Evolutionary conservation across 2,888 invertebrate genomes (phyloP).

Genomic region (Ochropleura leucogaster): DNA sequence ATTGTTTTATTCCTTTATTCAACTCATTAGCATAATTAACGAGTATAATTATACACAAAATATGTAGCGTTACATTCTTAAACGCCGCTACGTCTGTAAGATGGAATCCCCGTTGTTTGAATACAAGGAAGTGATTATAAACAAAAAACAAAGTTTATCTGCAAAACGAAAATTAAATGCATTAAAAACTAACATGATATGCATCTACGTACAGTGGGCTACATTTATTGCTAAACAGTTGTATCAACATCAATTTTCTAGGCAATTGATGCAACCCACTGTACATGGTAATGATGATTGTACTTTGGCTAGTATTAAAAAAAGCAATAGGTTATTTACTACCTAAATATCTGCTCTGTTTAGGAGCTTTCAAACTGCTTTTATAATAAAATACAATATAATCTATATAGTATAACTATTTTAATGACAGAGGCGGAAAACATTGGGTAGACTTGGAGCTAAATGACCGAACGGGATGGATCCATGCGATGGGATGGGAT

Average conservation of each 20-base stretch:
- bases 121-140: constrained; percentile 27
- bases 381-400: too few relatives aligned
- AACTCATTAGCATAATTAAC: neutral
- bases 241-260: too few relatives aligned
- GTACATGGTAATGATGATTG: constrained; percentile 1
- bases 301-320: neutral
- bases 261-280: neutral
- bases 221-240: too few relatives aligned
- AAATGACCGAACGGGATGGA: too few relatives aligned
- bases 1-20: constrained; percentile 22
- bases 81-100: neutral
- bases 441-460: too few relatives aligned
- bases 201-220: too few relatives aligned
- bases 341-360: neutral
- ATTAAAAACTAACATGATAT: neutral
- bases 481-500: too few relatives aligned
- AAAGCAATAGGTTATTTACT: neutral
- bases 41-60: constrained; percentile 7
- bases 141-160: neutral
- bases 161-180: constrained; percentile 23
- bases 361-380: neutral
- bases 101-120: constrained; percentile 30
- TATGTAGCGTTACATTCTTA: constrained; percentile 40
- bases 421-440: too few relatives aligned
- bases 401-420: too few relatives aligned